Evolutionary conservation across 2,888 invertebrate species (phyloP).

Genomic region (Stenodema calcarata): DNA sequence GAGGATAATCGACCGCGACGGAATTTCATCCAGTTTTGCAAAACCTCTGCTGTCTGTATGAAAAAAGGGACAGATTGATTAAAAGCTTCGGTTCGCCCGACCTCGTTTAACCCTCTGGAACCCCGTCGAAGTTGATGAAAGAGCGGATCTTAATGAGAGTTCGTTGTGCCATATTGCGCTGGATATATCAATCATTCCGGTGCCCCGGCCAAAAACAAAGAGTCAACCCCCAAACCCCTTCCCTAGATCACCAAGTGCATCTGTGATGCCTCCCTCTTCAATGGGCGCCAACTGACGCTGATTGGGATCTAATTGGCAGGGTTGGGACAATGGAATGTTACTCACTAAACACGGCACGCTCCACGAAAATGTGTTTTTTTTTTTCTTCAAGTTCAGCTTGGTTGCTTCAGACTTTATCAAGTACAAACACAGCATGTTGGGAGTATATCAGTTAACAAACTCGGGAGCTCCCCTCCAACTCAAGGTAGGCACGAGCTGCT

Average conservation of each 20-base stretch:
- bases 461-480: no score
- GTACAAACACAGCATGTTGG: no score
- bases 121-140: constrained; percentile 35
- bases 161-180: constrained; percentile 48
- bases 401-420: no score
- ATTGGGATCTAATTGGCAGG: constrained; percentile 41
- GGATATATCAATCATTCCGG: constrained; percentile 47
- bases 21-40: constrained; percentile 10
- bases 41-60: not conserved
- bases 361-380: not conserved
- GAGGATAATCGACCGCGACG: not conserved
- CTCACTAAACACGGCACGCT: not conserved
- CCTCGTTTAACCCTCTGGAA: not conserved
- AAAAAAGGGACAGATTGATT: constrained; percentile 34
- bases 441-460: no score
- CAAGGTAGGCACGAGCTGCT: no score
- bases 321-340: not conserved
- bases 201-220: constrained; percentile 34
- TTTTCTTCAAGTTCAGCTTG: no score
- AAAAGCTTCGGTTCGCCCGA: not conserved
- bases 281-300: constrained; percentile 43
- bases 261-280: constrained; percentile 36
- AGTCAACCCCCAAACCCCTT: not conserved
- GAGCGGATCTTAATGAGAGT: constrained; percentile 42
- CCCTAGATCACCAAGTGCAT: constrained; percentile 11